Conservation (phyloP, 2,888 invertebrate species). For the Scaptomyza cyrtandrae region DNA sequence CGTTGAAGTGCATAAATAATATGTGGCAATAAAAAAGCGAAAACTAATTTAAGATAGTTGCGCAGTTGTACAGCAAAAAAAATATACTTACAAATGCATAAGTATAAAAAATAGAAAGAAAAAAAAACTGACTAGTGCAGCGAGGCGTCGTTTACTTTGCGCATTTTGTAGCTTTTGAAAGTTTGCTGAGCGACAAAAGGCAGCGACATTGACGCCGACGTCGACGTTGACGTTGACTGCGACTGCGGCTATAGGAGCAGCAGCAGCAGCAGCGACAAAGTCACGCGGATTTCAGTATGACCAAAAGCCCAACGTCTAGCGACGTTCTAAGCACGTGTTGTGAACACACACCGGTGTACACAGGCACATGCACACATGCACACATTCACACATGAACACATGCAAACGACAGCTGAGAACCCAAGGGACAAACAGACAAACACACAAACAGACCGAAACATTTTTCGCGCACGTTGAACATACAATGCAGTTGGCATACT, state of each 20-base stretch:
- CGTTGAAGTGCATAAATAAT: neutral
- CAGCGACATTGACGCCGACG: neutral
- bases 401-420: conserved; percentile 37
- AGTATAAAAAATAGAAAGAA: conserved; percentile 17
- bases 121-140: neutral
- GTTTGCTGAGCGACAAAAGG: conserved; percentile 15
- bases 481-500: conserved; percentile 66
- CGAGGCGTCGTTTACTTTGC: too few species aligned
- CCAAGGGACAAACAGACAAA: conserved; percentile 35
- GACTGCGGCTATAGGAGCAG: conserved; percentile 13
- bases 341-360: conserved; percentile 65
- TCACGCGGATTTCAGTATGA: conserved; percentile 85
- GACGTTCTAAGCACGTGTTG: conserved; percentile 84
- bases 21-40: neutral
- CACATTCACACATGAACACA: conserved; percentile 37
- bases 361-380: conserved; percentile 33
- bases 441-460: conserved; percentile 10
- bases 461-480: conserved; percentile 63
- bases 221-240: conserved; percentile 26
- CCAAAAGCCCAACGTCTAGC: conserved; percentile 83
- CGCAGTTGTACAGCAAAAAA: conserved; percentile 25
- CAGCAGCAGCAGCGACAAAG: conserved; percentile 66
- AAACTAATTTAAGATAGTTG: conserved; percentile 21
- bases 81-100: conserved; percentile 37
- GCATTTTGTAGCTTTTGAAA: conserved; percentile 40